phyloP scores from a whole-genome alignment of 2,888 invertebrate genomes.

The Malachius bipustulatus region DNA sequence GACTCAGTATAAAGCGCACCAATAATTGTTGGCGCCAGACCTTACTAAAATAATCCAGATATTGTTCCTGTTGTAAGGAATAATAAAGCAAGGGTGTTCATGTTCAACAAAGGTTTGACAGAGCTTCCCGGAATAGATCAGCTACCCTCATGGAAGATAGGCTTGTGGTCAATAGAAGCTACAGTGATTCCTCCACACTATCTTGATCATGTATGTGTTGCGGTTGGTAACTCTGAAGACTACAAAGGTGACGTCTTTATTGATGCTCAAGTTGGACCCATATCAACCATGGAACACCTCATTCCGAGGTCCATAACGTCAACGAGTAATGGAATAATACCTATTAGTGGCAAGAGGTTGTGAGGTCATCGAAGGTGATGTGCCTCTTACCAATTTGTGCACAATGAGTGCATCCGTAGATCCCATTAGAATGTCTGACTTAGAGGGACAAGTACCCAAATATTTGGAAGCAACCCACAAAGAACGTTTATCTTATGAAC shows the following conservation, averaged over 20 bases:
- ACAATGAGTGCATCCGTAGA: too few species aligned
- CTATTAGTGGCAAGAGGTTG: too few species aligned
- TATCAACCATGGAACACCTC: not conserved
- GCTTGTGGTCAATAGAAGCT: conserved; percentile 10
- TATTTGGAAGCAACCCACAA: not conserved
- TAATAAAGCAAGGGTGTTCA: not conserved
- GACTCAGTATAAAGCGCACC: too few species aligned
- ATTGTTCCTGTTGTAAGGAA: conserved; percentile 1
- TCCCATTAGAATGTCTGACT: too few species aligned
- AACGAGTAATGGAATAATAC: too few species aligned
- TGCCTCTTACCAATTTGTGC: too few species aligned
- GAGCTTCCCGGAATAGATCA: not conserved
- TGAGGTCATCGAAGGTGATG: too few species aligned
- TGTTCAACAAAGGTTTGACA: not conserved
- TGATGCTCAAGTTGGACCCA: not conserved
- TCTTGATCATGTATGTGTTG: conserved; percentile 1
- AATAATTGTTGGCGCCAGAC: conserved; percentile 11
- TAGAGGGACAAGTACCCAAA: not conserved
- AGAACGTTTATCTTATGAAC: not conserved
- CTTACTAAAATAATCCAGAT: conserved; percentile 9
- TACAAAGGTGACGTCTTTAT: conserved; percentile 2
- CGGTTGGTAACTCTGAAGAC: conserved; percentile 4
- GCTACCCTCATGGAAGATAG: conserved; percentile 8
- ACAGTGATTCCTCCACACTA: conserved; percentile 9
- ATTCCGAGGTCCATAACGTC: too few species aligned